Percentiles rank a stretch among this genome's conserved stretches.
Conservation (phyloP, 2,797 vertebrate species). For the Xenopus petersii region DNA sequence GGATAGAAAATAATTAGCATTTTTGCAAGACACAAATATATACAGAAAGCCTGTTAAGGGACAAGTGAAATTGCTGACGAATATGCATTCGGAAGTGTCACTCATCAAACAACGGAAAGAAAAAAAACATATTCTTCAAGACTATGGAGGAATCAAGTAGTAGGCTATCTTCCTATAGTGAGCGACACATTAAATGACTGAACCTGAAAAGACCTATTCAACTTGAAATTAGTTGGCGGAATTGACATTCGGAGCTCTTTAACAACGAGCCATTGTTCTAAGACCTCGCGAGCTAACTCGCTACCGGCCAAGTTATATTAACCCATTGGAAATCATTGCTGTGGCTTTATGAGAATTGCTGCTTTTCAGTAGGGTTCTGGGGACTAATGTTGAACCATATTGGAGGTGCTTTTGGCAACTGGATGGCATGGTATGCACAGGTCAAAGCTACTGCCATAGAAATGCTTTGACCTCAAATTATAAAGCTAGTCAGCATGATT, state of each 20-base stretch:
- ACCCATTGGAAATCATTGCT: not conserved
- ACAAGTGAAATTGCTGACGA: too few relatives aligned
- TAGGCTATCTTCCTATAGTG: slow-evolving; percentile 13
- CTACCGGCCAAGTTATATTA: not conserved
- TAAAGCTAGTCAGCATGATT: too few relatives aligned
- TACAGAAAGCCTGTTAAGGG: too few relatives aligned
- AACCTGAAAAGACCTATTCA: slow-evolving; percentile 33
- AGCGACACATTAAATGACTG: not conserved
- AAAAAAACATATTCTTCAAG: slow-evolving; percentile 47
- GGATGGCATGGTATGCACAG: too few relatives aligned
- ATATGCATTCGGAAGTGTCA: not conserved
- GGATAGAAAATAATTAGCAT: too few relatives aligned
- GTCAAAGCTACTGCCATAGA: too few relatives aligned
- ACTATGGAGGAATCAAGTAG: slow-evolving; percentile 13
- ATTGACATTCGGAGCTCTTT: not conserved
- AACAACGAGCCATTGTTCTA: slow-evolving; percentile 13
- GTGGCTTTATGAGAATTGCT: too few relatives aligned
- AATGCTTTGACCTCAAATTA: too few relatives aligned
- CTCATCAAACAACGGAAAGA: slow-evolving; percentile 20
- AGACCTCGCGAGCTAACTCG: not conserved
- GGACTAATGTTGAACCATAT: too few relatives aligned
- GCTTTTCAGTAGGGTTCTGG: too few relatives aligned
- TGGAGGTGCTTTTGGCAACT: too few relatives aligned
- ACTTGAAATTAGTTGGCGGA: slow-evolving; percentile 21
- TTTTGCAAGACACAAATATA: too few relatives aligned